Evolutionary conservation across 2,113 vertebrate species (phyloP).

Genomic region (Tenrec ecaudatus): DNA sequence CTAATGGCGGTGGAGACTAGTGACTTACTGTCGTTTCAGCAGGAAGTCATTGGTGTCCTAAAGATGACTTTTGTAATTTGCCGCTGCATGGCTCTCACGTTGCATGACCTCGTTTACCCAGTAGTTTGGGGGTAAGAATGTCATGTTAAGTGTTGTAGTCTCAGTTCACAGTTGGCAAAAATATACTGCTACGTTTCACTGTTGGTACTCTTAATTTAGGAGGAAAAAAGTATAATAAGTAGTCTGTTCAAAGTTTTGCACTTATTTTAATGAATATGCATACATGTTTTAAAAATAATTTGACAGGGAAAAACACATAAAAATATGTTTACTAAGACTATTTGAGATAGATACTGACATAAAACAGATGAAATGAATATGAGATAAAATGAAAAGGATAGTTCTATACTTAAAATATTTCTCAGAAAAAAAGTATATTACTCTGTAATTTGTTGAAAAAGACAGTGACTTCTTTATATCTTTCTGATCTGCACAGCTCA

Average conservation of each 20-base stretch:
- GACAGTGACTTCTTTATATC: neutral
- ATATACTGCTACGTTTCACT: neutral
- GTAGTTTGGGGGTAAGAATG: neutral
- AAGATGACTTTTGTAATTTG: conserved; percentile 58
- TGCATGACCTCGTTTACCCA: conserved; percentile 36
- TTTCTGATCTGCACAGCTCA: neutral
- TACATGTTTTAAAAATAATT: neutral
- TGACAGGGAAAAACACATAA: neutral
- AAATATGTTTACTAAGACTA: conserved; percentile 1
- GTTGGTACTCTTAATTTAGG: neutral
- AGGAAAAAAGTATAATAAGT: neutral
- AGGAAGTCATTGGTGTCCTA: conserved; percentile 38
- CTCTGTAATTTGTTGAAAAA: neutral
- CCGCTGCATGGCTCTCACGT: conserved; percentile 37
- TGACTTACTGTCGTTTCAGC: conserved; percentile 58
- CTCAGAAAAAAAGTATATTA: neutral
- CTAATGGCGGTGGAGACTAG: conserved; percentile 68
- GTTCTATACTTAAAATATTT: neutral
- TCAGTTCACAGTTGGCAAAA: neutral
- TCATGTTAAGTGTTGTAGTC: conserved; percentile 25
- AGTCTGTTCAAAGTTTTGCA: conserved; percentile 1
- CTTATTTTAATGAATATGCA: conserved; percentile 14
- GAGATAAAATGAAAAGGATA: neutral
- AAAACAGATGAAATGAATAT: neutral
- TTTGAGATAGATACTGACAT: neutral